Evolutionary conservation across 2,888 invertebrate genomes (phyloP), one percentile per base, ranked within the genome.

Genomic region (Gortyna flavago): DNA sequence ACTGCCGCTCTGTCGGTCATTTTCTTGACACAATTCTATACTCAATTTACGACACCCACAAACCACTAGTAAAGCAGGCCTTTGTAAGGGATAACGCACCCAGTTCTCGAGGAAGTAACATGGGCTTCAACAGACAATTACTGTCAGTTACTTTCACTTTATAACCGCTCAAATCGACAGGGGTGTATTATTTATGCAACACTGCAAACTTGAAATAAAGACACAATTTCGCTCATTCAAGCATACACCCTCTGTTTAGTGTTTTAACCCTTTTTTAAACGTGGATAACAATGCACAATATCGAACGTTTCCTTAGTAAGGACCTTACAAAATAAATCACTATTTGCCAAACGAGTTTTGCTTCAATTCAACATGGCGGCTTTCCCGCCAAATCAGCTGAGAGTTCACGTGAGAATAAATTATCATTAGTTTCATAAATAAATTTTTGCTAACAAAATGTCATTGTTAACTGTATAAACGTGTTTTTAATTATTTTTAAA

Each of bases 361-460:
- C 61, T 71, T 51, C 78, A 85, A 87, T 35, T 61, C 69, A 69
- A 75, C 18, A 88, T 88, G 87, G 87, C 87, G 67, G 29, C 70
- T 59, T 85, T 88, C 84, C 89, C 87, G 87, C 89, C 87, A 84
- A 89, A 89, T 82, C 89, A 85, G 89, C 87, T 85, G 87, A 48
- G 44, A 65, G 65, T 78, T 86, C 73, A 75, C 88, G 80, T 82
- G 87, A 75, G 87, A 88, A 88, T 80, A 79, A 72, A 79, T 72
- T 66, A 69, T 38, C 66, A 62, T 76, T 72, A 66, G 38, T 32
- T 75, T 72, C 71, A 35, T 51, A 51, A 66, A 35, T 51, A 51
- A 66, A 81, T 74, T 85, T 81, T 79, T 66, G 79, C 83, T 67
- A 71, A 81, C 83, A 73, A 81, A 79, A 70, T 72, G 61, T 38